Evolutionary conservation across 2,888 invertebrate species (phyloP), one percentile per base, ranked within the genome.

Genomic region (Acrobeloides nanus): DNA sequence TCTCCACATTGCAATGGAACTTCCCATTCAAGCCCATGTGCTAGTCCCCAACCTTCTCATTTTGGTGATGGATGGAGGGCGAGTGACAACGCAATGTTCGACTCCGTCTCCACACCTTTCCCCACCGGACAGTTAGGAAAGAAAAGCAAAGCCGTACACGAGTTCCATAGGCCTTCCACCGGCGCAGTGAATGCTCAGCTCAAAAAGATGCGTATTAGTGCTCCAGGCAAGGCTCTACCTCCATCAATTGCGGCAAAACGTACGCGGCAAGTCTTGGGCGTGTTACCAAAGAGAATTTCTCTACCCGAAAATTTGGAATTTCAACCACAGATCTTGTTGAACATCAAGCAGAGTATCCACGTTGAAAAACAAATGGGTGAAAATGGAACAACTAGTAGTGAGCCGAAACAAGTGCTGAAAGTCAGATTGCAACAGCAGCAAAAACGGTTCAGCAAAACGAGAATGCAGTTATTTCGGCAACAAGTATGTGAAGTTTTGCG

Each of bases 31-130:
- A n/a, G 44, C 6, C 38, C 51, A 8, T 46, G 49, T 31, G 37
- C 45, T n/a, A 42, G 38, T 29, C 53, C 41, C 6, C 45, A 35
- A 15, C 45, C 37, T 12, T 41, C 46, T 10, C 32, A 51, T 20
- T 76, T 76, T 59, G 63, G 75, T 10, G 75, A 75, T 48, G 76
- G 76, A 1, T 65, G 76, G 31, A 57, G 76, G 12, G 76, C 76
- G 1, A 75, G 75, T n/a, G 77, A 77, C 59, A 76, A 62, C 47
- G 43, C 58, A 6, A 60, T 62, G 46, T 55, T 64, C 40, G 62
- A 59, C 38, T 48, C 48, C 15, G 35, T 59, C 10, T 34, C 55
- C 1, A 25, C 48, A 4, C 38, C 52, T 17, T 61, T 61, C 38
- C 61, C 61, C 4, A 55, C 59, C 5, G 61, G 59, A n/a, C 54